Base-by-base conservation (phyloP, 2,797 vertebrate species). In the Pogoniulus pusillus region DNA sequence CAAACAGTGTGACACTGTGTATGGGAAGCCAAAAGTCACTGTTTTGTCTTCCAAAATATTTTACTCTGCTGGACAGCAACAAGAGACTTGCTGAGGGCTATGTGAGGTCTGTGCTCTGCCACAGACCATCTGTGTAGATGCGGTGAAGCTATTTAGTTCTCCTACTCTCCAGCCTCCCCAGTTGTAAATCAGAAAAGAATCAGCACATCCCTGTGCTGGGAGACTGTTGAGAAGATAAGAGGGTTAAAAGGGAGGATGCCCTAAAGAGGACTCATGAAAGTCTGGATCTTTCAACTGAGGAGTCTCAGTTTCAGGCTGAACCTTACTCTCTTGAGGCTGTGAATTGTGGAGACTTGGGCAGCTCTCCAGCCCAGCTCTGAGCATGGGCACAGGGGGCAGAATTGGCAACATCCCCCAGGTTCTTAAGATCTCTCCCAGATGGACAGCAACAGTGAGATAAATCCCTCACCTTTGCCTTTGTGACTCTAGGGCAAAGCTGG, bases 201-300 rank as follows among this genome's bases (percentile, higher is more conserved):
- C 2, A 45, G 3, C 20, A 26, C 2, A 2, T 37, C 41, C 37
- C 17, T 24, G 6, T 43, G 7, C 43, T 0, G 0, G 2, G 4
- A 63, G 18, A 27, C 12, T 35, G 8, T 7, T 59, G 22, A 29
- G 72, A 72, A 55, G 37, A 47, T 47, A 43, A 49, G 68, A 60
- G 32, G 16, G 51, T 82, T 57, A 80, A 88, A 93, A 74, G 29
- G 32, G 23, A 47, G 19, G 5, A 7, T 89, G 24, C 24, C 58
- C 74, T 64, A 5, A 68, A 76, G 32, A 86, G 7, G 5, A 1
- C 22, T 76, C 58, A 24, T 13, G 49, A 72, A 86, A 65, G 65
- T 26, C 10, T 43, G 22, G 2, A 1, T 19, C 82, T 57, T 77
- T 41, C 45, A 62, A 5, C 7, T 7, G 4, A 27, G 0, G 0